A percentile compares a stretch with the other conserved stretches of the same genome.
These are phyloP conservation scores for Leucophora obtusa DNA, from an alignment of 2,888 invertebrate genomes.

Conservation along the genomic window DNA sequence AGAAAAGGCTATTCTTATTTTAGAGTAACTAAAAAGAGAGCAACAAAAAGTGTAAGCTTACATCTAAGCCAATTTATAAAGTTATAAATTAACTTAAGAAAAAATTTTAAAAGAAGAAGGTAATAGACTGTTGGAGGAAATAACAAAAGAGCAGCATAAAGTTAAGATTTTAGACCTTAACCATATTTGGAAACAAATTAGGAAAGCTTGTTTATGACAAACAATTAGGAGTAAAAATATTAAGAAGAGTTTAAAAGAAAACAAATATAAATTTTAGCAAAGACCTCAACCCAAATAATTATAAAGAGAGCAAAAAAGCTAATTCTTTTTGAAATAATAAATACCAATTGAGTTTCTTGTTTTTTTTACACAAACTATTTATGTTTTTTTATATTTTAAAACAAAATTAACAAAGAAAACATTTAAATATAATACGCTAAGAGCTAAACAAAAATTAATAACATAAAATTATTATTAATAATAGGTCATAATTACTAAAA, in stretches of 20 bases:
- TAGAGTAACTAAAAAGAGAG: neutral
- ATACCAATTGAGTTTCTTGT: constrained; percentile 64
- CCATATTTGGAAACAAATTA: neutral
- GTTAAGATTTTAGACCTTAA: neutral
- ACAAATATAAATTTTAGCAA: constrained; percentile 34
- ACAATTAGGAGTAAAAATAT: neutral
- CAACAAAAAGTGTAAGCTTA: constrained; percentile 30
- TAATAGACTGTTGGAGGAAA: too few species aligned
- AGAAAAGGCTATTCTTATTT: too few species aligned
- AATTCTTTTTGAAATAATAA: constrained; percentile 48
- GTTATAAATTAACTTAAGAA: neutral
- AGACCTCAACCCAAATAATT: constrained; percentile 52
- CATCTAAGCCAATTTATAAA: neutral
- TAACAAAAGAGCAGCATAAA: constrained; percentile 1
- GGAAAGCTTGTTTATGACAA: neutral
- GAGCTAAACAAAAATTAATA: constrained; percentile 61
- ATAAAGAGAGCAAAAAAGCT: constrained; percentile 45
- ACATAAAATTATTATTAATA: constrained; percentile 55
- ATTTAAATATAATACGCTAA: constrained; percentile 58
- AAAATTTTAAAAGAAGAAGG: neutral
- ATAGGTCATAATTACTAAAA: constrained; percentile 47
- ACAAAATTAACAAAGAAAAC: constrained; percentile 63
- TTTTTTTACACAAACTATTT: constrained; percentile 63
- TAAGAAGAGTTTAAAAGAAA: neutral
- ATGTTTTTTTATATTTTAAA: constrained; percentile 57